Evolutionary conservation across 2,113 vertebrate genomes (phyloP).

Genomic region (Hyla sarda): DNA sequence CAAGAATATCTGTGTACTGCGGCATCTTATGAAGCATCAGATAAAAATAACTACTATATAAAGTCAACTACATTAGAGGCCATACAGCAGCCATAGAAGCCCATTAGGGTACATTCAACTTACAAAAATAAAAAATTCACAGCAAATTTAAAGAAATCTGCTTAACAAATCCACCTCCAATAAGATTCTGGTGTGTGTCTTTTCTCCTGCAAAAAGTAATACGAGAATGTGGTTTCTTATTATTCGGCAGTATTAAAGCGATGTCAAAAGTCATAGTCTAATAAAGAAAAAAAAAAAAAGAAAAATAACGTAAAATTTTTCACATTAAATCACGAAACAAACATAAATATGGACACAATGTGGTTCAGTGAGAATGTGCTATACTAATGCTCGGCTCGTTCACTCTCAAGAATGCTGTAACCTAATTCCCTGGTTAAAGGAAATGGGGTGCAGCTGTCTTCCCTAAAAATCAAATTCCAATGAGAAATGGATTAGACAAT

Average conservation of each 20-base stretch:
- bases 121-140: no score
- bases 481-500: slow-evolving; percentile 25
- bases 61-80: no score
- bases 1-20: no score
- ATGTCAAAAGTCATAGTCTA: not conserved
- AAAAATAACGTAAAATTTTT: not conserved
- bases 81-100: no score
- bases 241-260: not conserved
- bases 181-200: no score
- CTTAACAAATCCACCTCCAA: no score
- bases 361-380: not conserved
- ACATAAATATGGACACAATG: not conserved
- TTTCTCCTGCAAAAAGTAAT: no score
- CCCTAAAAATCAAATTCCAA: slow-evolving; percentile 41
- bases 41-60: no score
- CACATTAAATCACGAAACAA: not conserved
- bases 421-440: slow-evolving; percentile 13
- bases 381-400: not conserved
- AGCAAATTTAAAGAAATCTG: no score
- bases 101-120: no score
- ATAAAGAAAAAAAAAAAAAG: not conserved
- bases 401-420: slow-evolving; percentile 16
- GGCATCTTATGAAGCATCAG: no score
- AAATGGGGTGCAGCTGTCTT: slow-evolving; percentile 42
- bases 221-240: no score